Conservation (phyloP, 2,888 invertebrate genomes). For the Leucozona laternaria region DNA sequence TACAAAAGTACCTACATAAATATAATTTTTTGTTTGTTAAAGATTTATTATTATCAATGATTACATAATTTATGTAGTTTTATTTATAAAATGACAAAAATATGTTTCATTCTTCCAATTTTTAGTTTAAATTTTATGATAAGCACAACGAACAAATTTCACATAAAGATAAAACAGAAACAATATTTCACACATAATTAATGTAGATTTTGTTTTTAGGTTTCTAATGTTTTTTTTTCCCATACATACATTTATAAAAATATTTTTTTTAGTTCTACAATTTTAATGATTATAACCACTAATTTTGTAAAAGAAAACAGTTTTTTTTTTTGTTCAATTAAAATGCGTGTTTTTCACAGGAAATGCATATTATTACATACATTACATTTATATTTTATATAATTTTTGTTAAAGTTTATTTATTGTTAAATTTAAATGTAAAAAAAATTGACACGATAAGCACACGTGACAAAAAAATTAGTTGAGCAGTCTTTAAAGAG, state of each 20-base stretch:
- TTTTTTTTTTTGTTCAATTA: background rate
- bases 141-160: conserved; percentile 60
- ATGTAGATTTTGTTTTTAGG: background rate
- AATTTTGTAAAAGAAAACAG: conserved; percentile 36
- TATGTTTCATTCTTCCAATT: conserved; percentile 34
- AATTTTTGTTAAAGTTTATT: conserved; percentile 35
- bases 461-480: conserved; percentile 67
- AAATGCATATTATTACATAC: conserved; percentile 43
- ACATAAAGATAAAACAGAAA: conserved; percentile 28
- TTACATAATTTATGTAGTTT: conserved; percentile 1
- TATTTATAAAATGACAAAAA: conserved; percentile 24
- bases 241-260: conserved; percentile 69
- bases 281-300: conserved; percentile 41
- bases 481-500: conserved; percentile 74
- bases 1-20: conserved; percentile 74
- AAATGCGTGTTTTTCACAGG: conserved; percentile 40
- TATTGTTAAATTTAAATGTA: conserved; percentile 48
- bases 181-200: conserved; percentile 24
- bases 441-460: conserved; percentile 68
- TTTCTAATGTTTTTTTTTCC: conserved; percentile 14
- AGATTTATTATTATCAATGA: conserved; percentile 25
- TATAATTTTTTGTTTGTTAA: conserved; percentile 52
- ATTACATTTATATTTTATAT: conserved; percentile 16
- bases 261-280: conserved; percentile 37
- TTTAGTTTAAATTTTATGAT: conserved; percentile 36